Evolutionary conservation across 2,888 invertebrate species (phyloP), one percentile per base, ranked within the genome.

Genomic region (Priocnemis perturbator): DNA sequence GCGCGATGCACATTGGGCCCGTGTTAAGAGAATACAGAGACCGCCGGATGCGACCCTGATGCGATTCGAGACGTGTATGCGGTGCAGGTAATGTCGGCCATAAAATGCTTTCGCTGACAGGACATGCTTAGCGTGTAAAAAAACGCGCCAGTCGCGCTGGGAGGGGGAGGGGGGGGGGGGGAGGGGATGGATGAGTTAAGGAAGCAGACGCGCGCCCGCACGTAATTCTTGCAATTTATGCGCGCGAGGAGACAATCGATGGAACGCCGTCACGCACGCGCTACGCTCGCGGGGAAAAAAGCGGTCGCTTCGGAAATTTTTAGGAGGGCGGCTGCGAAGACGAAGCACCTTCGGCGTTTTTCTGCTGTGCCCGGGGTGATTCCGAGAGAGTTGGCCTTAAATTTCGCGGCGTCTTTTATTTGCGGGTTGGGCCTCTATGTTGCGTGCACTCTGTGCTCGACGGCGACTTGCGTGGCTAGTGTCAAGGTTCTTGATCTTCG

Each of bases 21-120:
- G 76, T 74, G 82, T 83, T 83, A 80, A 83, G 84, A 84, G 84
- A 85, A 83, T 84, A 84, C 83, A 81, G 80, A 79, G 80, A 77
- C 74, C 62, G 63, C 48, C 66, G 74, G 74, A 66, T 64, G 74
- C 67, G 76, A 72, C 66, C 57, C 67, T 66, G 73, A 71, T 73
- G 74, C 72, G 73, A 61, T 69, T 72, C 70, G 65, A 64, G 55
- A 71, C 72, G 71, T 68, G 70, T 69, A 73, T 70, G 67, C 76
- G 67, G 71, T 69, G 71, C 67, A 64, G 73, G 75, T 74, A 81
- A 79, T 76, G 70, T 75, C 75, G 70, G 77, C 77, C 82, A 69
- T 87, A 87, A 87, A 86, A 83, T 83, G 79, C 82, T 79, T 79
- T 74, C 67, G 81, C 84, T 82, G 84, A 83, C 86, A 82, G 82